Evolutionary conservation across 2,888 invertebrate genomes (phyloP).

Genomic region (Lasioglossum vierecki): DNA sequence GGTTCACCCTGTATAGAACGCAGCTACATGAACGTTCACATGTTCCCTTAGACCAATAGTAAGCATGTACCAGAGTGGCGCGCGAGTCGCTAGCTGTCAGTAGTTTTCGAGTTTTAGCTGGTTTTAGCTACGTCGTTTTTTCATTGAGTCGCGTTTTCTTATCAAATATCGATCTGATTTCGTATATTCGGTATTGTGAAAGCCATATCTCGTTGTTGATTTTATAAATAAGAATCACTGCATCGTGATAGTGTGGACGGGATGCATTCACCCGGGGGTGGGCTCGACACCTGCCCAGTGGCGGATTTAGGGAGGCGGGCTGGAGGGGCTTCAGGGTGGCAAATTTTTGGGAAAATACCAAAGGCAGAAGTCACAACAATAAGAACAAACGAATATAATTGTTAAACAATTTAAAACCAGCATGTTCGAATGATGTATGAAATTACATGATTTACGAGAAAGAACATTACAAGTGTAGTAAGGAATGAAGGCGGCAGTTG

Average conservation of each 20-base stretch:
- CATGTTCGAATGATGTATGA: too few relatives aligned
- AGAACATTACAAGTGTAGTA: too few relatives aligned
- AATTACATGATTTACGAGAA: too few relatives aligned
- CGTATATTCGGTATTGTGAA: background rate
- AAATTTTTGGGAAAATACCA: too few relatives aligned
- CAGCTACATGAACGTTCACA: background rate
- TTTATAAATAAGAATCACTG: background rate
- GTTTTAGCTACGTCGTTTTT: background rate
- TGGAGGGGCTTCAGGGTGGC: too few relatives aligned
- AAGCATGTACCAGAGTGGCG: background rate
- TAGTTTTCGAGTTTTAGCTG: too few relatives aligned
- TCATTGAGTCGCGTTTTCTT: background rate
- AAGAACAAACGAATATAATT: too few relatives aligned
- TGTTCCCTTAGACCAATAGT: background rate
- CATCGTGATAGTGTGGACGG: background rate
- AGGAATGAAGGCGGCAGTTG: too few relatives aligned
- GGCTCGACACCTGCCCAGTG: background rate
- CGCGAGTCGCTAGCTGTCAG: background rate
- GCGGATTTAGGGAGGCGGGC: too few relatives aligned
- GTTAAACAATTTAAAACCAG: too few relatives aligned
- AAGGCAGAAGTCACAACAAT: too few relatives aligned
- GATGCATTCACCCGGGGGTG: background rate
- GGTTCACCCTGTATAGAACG: background rate
- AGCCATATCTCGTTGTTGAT: background rate
- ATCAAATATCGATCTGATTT: background rate